Base-by-base conservation (phyloP, 1,140 invertebrate species). In the Aphelenchoides besseyi region DNA sequence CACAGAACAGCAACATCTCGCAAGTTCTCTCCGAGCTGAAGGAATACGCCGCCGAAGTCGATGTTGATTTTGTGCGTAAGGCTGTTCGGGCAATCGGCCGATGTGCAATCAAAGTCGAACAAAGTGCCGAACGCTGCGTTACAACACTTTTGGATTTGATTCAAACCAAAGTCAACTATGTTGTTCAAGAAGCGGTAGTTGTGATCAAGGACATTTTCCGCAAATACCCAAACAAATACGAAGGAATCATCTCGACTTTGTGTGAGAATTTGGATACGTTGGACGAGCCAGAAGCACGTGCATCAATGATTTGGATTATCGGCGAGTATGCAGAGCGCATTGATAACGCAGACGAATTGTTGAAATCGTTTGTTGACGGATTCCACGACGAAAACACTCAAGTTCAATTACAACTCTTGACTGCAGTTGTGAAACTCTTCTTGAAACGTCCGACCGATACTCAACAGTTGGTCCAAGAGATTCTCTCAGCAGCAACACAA, bases 251-350 rank as follows among this genome's bases (percentile, higher is more conserved):
- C 83, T 97, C 95, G 59, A 98, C 96, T 0, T 87, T 99, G 0
- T 99, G 97, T 86, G 97, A 99, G 87, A 98, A 99, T 87, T 87
- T 99, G 67, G 97, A 99, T 82, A 98, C 97, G 0, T 85, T 99
- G 57, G 97, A 99, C 87, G 97, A 99, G 84, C 96, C 97, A 0
- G 97, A 99, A 87, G 97, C 97, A 0, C 89, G 96, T 79, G 97
- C 95, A 9, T 97, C 94, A 0, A 99, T 99, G 97, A 98, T 99
- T 74, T 99, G 97, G 97, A 99, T 99, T 74, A 97, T 99, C 85
- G 97, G 88, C 54, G 95, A 75, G 92, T 99, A 99, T 86, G 97
- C 97, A 0, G 97, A 99, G 83, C 89, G 97, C 76, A 99, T 99
- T 79, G 97, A 99, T 85, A 99, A 99, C 86, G 97, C 97, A 9